These are phyloP conservation scores for Liolophura sinensis DNA, from an alignment of 1,140 invertebrate species.

Conservation along the genomic window DNA sequence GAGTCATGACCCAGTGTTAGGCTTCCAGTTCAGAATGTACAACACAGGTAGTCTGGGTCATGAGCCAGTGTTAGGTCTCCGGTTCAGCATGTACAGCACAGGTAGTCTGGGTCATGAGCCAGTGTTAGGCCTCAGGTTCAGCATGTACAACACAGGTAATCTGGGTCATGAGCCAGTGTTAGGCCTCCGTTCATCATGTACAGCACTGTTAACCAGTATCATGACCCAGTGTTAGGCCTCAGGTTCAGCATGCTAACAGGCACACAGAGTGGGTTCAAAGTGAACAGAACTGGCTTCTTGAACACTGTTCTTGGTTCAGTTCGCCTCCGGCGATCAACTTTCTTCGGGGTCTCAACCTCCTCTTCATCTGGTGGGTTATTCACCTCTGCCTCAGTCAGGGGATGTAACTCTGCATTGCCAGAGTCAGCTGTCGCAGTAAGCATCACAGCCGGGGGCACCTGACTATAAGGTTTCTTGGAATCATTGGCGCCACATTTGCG, in stretches of 20 bases:
- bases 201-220: no score
- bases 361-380: neutral
- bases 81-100: no score
- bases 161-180: no score
- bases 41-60: no score
- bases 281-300: slow-evolving; percentile 25
- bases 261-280: slow-evolving; percentile 31
- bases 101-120: no score
- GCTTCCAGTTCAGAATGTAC: no score
- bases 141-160: no score
- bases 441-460: no score
- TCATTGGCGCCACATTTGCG: neutral
- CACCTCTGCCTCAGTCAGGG: neutral
- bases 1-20: no score
- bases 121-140: no score
- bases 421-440: neutral
- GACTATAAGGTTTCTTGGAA: neutral
- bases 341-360: neutral
- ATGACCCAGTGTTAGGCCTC: slow-evolving; percentile 3
- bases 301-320: neutral
- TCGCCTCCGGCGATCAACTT: neutral
- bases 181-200: no score
- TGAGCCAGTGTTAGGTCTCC: no score
- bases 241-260: slow-evolving; percentile 23
- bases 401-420: neutral